Evolutionary conservation across 2,888 invertebrate genomes (phyloP).

Genomic region (Stenodema calcarata): DNA sequence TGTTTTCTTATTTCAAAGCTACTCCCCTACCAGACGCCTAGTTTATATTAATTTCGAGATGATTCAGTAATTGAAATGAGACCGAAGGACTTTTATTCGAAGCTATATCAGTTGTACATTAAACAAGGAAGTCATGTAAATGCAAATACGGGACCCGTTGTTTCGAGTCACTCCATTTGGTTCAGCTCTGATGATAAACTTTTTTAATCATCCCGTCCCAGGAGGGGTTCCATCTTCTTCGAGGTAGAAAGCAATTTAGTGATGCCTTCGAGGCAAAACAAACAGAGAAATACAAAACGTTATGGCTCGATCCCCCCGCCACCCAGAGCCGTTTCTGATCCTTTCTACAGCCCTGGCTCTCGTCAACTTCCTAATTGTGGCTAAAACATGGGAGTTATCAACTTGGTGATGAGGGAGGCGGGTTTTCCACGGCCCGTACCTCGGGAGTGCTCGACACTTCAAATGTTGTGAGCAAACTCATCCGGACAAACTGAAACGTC

Average conservation of each 20-base stretch:
- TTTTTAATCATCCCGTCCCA: conserved; percentile 45
- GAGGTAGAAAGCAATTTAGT: conserved; percentile 49
- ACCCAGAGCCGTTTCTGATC: not conserved
- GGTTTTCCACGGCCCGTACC: not conserved
- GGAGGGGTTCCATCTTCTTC: conserved; percentile 40
- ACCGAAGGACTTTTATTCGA: conserved; percentile 33
- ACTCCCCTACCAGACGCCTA: not conserved
- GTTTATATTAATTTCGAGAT: conserved; percentile 39
- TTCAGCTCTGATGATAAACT: conserved; percentile 43
- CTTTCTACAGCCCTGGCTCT: not conserved
- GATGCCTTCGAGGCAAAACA: conserved; percentile 45
- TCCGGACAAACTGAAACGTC: not conserved
- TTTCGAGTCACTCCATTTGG: conserved; percentile 47
- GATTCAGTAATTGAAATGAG: conserved; percentile 44
- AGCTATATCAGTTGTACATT: conserved; percentile 45
- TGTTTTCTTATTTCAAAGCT: not conserved
- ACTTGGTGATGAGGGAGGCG: not conserved
- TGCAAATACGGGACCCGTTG: conserved; percentile 44
- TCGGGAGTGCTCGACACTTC: not conserved
- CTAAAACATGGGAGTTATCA: conserved; percentile 32
- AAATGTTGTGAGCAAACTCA: not conserved
- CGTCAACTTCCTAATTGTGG: conserved; percentile 43
- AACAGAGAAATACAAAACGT: conserved; percentile 47
- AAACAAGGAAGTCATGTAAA: conserved; percentile 49
- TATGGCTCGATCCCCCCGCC: conserved; percentile 14